A percentile compares a stretch with the other conserved stretches of the same genome.
Evolutionary conservation across 2,797 vertebrate species (phyloP).

Genomic region (Crenuchus spilurus): DNA sequence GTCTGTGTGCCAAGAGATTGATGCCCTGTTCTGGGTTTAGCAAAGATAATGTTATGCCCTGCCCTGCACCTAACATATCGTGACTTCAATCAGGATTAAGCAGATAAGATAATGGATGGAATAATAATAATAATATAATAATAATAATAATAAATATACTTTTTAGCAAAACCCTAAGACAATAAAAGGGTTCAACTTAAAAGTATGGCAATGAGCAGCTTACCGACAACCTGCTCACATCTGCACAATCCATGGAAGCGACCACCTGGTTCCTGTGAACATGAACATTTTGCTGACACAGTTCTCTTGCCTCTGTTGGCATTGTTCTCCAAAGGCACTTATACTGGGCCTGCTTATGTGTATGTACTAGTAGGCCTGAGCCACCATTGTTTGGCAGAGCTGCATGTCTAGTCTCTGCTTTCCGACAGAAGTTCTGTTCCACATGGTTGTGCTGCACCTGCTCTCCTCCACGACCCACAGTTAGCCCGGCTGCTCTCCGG

Average conservation of each 20-base stretch:
- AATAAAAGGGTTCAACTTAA: no score
- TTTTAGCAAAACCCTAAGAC: no score
- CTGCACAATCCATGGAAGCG: neutral
- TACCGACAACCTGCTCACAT: conserved; percentile 26
- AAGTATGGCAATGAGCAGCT: neutral
- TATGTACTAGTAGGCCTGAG: neutral
- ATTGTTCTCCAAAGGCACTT: conserved; percentile 19
- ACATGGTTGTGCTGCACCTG: conserved; percentile 11
- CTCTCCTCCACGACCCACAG: neutral
- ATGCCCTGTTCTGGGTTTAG: no score
- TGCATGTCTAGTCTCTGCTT: conserved; percentile 11
- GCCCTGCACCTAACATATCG: no score
- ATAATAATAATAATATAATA: no score
- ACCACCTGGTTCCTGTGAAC: neutral
- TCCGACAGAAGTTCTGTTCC: conserved; percentile 3
- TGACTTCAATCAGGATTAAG: no score
- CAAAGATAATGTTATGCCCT: no score
- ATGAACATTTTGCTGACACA: neutral
- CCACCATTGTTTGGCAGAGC: conserved; percentile 1
- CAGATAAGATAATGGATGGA: no score
- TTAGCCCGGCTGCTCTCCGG: conserved; percentile 12
- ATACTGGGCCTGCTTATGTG: conserved; percentile 1
- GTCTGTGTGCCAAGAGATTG: no score
- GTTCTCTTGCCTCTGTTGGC: neutral
- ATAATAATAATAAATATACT: no score